phyloP scores from a whole-genome alignment of 1,140 invertebrate genomes.

The Camponotus floridanus region DNA sequence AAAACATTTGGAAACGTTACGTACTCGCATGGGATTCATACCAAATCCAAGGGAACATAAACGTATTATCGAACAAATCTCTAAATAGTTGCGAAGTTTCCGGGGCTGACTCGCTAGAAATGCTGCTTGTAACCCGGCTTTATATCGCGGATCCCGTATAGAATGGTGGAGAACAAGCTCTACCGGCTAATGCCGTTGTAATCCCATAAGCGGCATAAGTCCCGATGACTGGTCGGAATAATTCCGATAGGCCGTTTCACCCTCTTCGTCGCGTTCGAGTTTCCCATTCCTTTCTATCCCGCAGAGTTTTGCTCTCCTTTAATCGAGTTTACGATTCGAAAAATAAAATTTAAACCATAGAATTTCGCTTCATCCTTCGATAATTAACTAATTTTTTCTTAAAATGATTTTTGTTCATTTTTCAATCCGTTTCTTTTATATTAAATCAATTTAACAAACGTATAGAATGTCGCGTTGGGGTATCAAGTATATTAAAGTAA shows the following conservation, averaged over 20 bases:
- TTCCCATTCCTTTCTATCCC: constrained; percentile 32
- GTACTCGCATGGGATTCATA: background rate
- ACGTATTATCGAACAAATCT: constrained; percentile 38
- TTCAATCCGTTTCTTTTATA: background rate
- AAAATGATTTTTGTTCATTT: background rate
- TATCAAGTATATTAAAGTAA: background rate
- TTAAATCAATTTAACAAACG: background rate
- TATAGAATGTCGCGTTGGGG: background rate
- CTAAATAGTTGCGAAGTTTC: constrained; percentile 55
- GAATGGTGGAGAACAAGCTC: constrained; percentile 81
- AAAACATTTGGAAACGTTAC: constrained; percentile 4
- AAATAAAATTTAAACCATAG: constrained; percentile 5
- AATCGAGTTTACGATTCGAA: constrained; percentile 22
- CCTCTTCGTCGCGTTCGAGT: constrained; percentile 56
- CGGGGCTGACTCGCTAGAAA: constrained; percentile 38
- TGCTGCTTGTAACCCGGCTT: constrained; percentile 63
- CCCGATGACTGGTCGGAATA: constrained; percentile 82
- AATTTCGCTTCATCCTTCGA: background rate
- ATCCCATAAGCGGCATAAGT: constrained; percentile 84
- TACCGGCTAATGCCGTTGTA: constrained; percentile 80
- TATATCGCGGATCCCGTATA: constrained; percentile 67
- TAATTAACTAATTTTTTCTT: background rate
- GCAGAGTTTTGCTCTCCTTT: constrained; percentile 21
- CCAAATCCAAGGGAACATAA: background rate
- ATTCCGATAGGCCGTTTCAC: constrained; percentile 80